Percentiles rank a stretch among this genome's conserved stretches.
These are phyloP conservation scores for Myopa tessellatipennis DNA, from an alignment of 2,888 invertebrate species.

Conservation along the genomic window DNA sequence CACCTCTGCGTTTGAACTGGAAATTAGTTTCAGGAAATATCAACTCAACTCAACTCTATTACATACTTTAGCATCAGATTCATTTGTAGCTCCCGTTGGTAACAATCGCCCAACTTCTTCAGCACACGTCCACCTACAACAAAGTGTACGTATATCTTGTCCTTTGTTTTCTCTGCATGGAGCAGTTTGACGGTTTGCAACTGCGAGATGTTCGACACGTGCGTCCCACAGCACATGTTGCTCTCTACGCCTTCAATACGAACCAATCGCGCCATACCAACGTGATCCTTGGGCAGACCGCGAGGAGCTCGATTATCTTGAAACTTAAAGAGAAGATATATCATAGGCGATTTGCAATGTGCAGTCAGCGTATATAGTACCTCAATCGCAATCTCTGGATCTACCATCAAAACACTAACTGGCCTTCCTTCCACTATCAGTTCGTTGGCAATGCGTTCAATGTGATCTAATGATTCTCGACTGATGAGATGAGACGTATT, in stretches of 20 bases:
- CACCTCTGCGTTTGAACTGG: slow-evolving; percentile 71
- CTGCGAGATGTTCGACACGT: slow-evolving; percentile 80
- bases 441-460: slow-evolving; percentile 77
- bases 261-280: slow-evolving; percentile 80
- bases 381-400: slow-evolving; percentile 72
- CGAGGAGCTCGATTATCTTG: slow-evolving; percentile 67
- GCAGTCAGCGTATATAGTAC: slow-evolving; percentile 29
- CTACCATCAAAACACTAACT: slow-evolving; percentile 74
- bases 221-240: slow-evolving; percentile 91
- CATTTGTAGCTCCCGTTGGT: slow-evolving; percentile 76
- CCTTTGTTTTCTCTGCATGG: slow-evolving; percentile 79
- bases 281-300: slow-evolving; percentile 84
- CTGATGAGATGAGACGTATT: slow-evolving; percentile 71
- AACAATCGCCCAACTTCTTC: slow-evolving; percentile 72
- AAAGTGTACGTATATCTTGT: slow-evolving; percentile 76
- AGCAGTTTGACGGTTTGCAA: slow-evolving; percentile 77
- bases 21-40: neutral
- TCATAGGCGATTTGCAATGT: neutral
- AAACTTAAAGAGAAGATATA: slow-evolving; percentile 47
- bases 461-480: slow-evolving; percentile 69
- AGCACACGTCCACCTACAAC: slow-evolving; percentile 79
- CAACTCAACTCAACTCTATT: neutral
- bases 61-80: slow-evolving; percentile 79
- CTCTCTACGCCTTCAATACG: slow-evolving; percentile 81
- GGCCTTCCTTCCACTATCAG: slow-evolving; percentile 73